phyloP scores from a whole-genome alignment of 2,797 vertebrate species.

The Poeciliopsis paucimaculata region DNA sequence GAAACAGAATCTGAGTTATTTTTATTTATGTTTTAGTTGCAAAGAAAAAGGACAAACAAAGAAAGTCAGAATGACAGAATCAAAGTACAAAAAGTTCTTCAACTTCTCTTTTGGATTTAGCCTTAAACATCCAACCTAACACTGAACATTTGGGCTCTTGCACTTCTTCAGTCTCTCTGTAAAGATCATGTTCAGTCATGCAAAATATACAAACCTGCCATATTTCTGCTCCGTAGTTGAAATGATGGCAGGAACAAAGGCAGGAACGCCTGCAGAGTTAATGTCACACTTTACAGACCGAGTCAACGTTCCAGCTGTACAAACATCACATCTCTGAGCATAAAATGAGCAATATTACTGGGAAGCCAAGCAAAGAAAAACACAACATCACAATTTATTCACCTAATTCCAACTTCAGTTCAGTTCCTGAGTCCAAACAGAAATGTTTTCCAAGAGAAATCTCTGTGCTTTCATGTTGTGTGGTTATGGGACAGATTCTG shows the following conservation, averaged over 20 bases:
- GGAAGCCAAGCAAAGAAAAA: constrained; percentile 27
- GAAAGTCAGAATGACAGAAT: not conserved
- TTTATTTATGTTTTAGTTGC: not conserved
- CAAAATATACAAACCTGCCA: constrained; percentile 3
- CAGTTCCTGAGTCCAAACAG: constrained; percentile 35
- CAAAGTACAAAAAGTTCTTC: not conserved
- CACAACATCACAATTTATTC: constrained; percentile 34
- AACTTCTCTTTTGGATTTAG: not conserved
- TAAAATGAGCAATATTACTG: constrained; percentile 32
- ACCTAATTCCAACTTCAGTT: constrained; percentile 27
- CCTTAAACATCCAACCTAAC: not conserved
- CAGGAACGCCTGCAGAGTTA: constrained; percentile 19
- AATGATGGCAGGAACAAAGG: constrained; percentile 16
- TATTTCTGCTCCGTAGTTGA: not conserved
- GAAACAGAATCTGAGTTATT: not conserved
- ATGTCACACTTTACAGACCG: constrained; percentile 23
- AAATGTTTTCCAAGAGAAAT: constrained; percentile 32
- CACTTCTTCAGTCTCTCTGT: not conserved
- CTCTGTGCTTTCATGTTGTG: constrained; percentile 25
- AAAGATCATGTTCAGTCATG: not conserved
- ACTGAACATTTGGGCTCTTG: not conserved
- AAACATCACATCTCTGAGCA: constrained; percentile 46
- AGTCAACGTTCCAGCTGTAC: constrained; percentile 43
- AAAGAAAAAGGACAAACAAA: not conserved
- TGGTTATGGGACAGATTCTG: constrained; percentile 3